Percentiles rank a stretch among this genome's conserved stretches.
phyloP scores from a whole-genome alignment of 2,888 invertebrate species.

The Mythimna vitellina region DNA sequence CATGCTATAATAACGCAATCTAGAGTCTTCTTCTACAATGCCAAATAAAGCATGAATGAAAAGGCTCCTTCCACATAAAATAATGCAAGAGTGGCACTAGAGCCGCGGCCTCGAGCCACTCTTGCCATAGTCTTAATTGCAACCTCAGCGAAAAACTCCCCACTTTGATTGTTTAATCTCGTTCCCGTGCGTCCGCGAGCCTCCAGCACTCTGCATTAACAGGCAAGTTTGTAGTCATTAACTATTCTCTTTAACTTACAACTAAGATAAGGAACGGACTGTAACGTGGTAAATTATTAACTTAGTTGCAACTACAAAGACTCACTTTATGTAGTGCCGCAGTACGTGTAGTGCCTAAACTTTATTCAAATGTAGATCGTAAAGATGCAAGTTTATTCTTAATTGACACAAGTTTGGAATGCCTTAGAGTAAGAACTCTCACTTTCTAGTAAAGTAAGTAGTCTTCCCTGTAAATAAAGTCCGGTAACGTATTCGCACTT shows the following conservation, averaged over 20 bases:
- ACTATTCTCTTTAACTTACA: slow-evolving; percentile 15
- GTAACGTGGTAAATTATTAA: slow-evolving; percentile 3
- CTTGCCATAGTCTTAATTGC: slow-evolving; percentile 17
- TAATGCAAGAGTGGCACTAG: slow-evolving; percentile 8
- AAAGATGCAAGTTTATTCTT: not conserved
- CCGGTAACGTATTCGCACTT: slow-evolving; percentile 18
- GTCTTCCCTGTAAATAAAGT: slow-evolving; percentile 1
- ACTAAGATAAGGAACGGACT: not conserved
- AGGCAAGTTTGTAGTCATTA: slow-evolving; percentile 38
- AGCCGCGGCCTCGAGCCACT: not conserved
- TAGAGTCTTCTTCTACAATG: not conserved
- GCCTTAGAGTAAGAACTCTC: not conserved
- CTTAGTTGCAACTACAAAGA: slow-evolving; percentile 1
- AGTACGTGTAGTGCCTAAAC: not conserved
- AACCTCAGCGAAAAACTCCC: slow-evolving; percentile 18
- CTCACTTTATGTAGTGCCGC: not conserved
- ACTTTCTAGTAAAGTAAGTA: not conserved
- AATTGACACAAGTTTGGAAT: slow-evolving; percentile 4
- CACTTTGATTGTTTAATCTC: slow-evolving; percentile 46
- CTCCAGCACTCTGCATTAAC: slow-evolving; percentile 16
- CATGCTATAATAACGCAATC: not conserved
- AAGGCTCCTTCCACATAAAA: not conserved
- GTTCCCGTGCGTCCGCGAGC: slow-evolving; percentile 28
- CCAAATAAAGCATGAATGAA: not conserved
- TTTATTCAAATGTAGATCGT: not conserved